Evolutionary conservation across 1,140 invertebrate genomes (phyloP), one percentile per base, ranked within the genome.

Genomic region (Portunus trituberculatus): DNA sequence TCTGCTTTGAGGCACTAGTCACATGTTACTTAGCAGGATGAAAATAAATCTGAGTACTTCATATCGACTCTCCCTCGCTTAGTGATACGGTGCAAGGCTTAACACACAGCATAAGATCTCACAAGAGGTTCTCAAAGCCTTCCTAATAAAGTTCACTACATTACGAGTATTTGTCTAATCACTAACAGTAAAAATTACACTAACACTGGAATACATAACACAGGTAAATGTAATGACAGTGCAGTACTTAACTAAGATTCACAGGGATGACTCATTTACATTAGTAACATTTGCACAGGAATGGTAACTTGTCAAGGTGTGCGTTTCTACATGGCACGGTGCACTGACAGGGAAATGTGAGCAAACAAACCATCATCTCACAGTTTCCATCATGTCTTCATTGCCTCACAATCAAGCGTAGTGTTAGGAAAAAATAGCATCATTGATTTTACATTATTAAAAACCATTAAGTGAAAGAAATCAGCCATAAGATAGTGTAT

Each of bases 171-270:
- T 76, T 1, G 6, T 76, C 67, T n/a, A n/a, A 59, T 76, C 67
- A 20, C 67, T 76, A n/a, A 76, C 25, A 76, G 25, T n/a, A 76
- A n/a, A 76, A 20, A 76, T n/a, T n/a, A 76, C n/a, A 76, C 67
- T n/a, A 76, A n/a, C 67, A 76, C 67, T 76, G 67, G 67, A 76
- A 76, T 76, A 76, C 67, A n/a, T 25, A 76, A 76, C 20, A 76
- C 20, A n/a, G n/a, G 67, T 20, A 76, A 76, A 76, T 76, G 67
- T n/a, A 76, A 76, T n/a, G 52, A 76, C 67, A 76, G 67, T 76
- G 25, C 67, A 76, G 67, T 76, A n/a, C 67, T n/a, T 76, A n/a
- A 76, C 67, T n/a, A 76, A 25, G 20, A 76, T 76, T 76, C 67
- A n/a, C 20, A 3, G 67, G 67, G 52, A 12, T 59, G 52, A 59